Base-by-base conservation (phyloP, 1,140 invertebrate genomes). In the Meteorus sp. region DNA sequence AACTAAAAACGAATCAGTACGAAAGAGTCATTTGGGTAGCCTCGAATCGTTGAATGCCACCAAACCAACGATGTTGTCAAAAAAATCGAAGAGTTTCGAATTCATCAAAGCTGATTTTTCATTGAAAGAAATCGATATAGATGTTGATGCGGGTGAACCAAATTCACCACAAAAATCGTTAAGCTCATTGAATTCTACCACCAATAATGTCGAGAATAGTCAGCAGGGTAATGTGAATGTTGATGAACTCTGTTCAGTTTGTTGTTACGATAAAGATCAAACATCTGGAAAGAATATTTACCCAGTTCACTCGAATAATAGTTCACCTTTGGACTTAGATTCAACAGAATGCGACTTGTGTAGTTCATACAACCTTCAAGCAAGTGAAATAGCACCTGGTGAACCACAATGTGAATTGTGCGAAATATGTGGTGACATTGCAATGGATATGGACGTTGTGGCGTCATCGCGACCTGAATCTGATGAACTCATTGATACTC, bases 81-180 rank as follows among this genome's bases (percentile, higher is more conserved):
- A 79, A 29, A 80, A 79, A 25, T 80, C 76, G 0, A 80, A 79
- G 54, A 80, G 78, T 33, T 79, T 70, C 48, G 78, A 80, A 20
- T 77, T 70, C 2, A 73, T 80, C 19, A 80, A 79, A 33, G 69
- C 53, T 11, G 41, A 60, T 1, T 25, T 53, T n/a, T 56, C 53
- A 37, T 52, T 56, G 13, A 57, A 55, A 19, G 35, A 37, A 11
- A 39, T 63, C 20, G 54, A 45, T n/a, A n/a, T n/a, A 13, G 44
- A 56, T 19, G 44, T 53, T 22, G 35, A 59, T 17, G 19, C 52
- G 11, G 37, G 25, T 20, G 50, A 59, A 41, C 27, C 11, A 13
- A 17, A 27, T 37, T 50, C 20, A 39, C 23, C n/a, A 17, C 48
- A 56, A 13, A 45, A 59, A 37, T 29, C 31, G n/a, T 6, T 31